Evolutionary conservation across 2,888 invertebrate genomes (phyloP).

Genomic region (Lottia gigantea): DNA sequence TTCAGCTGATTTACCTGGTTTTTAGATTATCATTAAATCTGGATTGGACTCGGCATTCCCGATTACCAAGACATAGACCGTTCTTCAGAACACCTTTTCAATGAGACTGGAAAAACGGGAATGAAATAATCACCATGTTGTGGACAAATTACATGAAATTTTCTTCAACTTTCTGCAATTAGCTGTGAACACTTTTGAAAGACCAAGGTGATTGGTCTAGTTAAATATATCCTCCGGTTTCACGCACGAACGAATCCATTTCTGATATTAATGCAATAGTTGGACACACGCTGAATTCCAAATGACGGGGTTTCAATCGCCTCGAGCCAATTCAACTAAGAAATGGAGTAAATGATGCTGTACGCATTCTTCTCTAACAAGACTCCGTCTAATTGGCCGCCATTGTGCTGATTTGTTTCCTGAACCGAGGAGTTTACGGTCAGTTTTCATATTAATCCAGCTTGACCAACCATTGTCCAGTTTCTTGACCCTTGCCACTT

Average conservation of each 20-base stretch:
- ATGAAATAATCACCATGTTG: too few relatives aligned
- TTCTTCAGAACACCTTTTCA: too few relatives aligned
- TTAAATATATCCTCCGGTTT: constrained; percentile 1
- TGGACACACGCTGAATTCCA: constrained; percentile 6
- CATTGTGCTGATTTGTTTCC: background rate
- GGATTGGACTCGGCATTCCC: background rate
- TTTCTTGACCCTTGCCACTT: too few relatives aligned
- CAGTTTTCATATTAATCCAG: too few relatives aligned
- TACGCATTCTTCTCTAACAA: background rate
- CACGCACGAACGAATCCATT: background rate
- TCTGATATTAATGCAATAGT: background rate
- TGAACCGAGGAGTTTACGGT: too few relatives aligned
- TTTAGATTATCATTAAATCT: constrained; percentile 7
- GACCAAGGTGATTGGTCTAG: background rate
- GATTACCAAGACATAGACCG: too few relatives aligned
- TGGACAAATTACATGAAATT: constrained; percentile 3
- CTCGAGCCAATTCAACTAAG: background rate
- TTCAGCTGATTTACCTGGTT: background rate
- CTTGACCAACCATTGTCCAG: too few relatives aligned
- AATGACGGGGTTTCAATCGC: constrained; percentile 4
- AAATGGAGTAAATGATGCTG: background rate
- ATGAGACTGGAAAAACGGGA: too few relatives aligned
- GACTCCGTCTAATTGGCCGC: constrained; percentile 5
- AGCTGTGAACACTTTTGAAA: constrained; percentile 1
- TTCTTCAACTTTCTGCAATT: constrained; percentile 9